Base-by-base conservation (phyloP, 2,113 vertebrate species). In the Myotis lucifugus region DNA sequence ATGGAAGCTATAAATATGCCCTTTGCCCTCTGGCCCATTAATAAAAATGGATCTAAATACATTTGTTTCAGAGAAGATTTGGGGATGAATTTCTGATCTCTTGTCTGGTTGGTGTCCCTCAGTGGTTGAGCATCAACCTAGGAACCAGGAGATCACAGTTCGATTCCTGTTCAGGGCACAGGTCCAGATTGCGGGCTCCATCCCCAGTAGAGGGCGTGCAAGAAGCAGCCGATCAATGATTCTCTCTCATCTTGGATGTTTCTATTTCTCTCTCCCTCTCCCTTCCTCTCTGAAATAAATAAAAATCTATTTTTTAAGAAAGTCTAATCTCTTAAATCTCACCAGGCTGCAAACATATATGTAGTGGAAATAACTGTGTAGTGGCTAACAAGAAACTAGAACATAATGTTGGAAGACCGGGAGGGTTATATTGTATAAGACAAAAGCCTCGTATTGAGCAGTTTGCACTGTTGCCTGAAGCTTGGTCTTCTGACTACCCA, bases 51-150 rank as follows among this genome's bases (percentile, higher is more conserved):
- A 54, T 59, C n/a, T 50, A 76, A 89, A 88, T 93, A 86, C 54
- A 91, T 85, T 85, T 48, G 48, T 85, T 90, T 91, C 66, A 88
- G 61, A 93, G 32, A 88, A 73, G 74, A 32, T 88, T 88, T 93
- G 74, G 23, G 46, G 69, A 79, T 87, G 72, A 91, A 87, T 78
- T 91, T 76, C 46, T 76, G 17, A 70, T 48, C 37, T 90, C 25
- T 64, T 77, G 69, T 27, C 59, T 1, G 1, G 25, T 59, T 9
- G 0, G 25, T 61, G 59, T 61, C 9, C 4, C 59, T 61, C 9
- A 61, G 59, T 61, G 59, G 10, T 61, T 10, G 59, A 61, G 59
- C 59, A 61, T 61, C 59, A 27, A 61, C 59, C 59, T 61, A 61
- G 59, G 23, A 61, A 61, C 59, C 59, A 61, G 59, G 59, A 61